These are phyloP conservation scores for Columba guinea DNA, from an alignment of 2,797 vertebrate species.

Conservation along the genomic window DNA sequence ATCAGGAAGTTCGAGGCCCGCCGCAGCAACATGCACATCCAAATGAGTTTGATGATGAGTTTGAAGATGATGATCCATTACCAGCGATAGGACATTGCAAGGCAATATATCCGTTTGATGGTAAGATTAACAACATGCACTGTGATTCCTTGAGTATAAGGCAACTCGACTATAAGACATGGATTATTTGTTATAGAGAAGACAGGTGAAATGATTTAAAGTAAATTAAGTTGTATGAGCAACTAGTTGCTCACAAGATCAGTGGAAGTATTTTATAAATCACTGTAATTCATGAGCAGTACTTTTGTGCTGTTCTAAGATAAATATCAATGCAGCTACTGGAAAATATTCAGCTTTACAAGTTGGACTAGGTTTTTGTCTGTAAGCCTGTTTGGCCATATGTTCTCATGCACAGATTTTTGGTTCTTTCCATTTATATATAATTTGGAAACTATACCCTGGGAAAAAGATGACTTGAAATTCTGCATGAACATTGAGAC, in stretches of 20 bases:
- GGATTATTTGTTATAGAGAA: background rate
- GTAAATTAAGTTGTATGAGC: background rate
- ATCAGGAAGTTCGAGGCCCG: slow-evolving; percentile 89
- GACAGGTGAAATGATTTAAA: background rate
- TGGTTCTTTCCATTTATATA: slow-evolving; percentile 30
- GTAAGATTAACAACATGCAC: slow-evolving; percentile 70
- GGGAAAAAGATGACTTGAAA: slow-evolving; percentile 39
- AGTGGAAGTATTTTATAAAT: background rate
- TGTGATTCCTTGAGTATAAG: background rate
- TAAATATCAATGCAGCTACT: slow-evolving; percentile 23
- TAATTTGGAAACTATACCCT: background rate
- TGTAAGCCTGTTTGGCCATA: slow-evolving; percentile 3
- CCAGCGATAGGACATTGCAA: slow-evolving; percentile 98
- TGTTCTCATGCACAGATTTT: slow-evolving; percentile 20
- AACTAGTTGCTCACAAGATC: background rate
- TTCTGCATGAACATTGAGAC: slow-evolving; percentile 12
- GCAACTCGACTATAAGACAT: background rate
- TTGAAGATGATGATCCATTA: slow-evolving; percentile 96
- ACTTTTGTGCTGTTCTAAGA: background rate
- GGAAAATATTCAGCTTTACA: slow-evolving; percentile 24
- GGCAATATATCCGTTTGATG: slow-evolving; percentile 95
- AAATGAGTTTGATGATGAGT: slow-evolving; percentile 94
- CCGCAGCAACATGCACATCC: slow-evolving; percentile 83
- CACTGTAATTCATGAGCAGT: background rate
- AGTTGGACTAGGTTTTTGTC: background rate